These are phyloP conservation scores for Aspidiotus destructor DNA, from an alignment of 2,888 invertebrate species.

Conservation along the genomic window DNA sequence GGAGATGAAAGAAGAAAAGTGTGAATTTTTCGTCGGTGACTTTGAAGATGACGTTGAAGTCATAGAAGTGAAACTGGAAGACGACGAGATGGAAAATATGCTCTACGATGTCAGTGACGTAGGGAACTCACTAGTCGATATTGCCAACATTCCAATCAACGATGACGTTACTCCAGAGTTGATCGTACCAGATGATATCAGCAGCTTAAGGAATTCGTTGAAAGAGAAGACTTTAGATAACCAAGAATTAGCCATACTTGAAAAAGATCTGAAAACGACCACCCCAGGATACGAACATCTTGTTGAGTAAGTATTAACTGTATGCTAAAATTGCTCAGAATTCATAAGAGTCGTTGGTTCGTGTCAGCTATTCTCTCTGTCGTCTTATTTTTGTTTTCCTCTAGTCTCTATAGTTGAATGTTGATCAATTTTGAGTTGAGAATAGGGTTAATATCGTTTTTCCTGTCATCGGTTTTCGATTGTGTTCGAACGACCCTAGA, in stretches of 20 bases:
- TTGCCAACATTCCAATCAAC: background rate
- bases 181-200: background rate
- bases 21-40: too few species aligned
- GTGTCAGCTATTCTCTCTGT: too few species aligned
- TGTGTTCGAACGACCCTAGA: too few species aligned
- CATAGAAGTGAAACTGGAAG: conserved; percentile 3
- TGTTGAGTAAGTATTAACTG: background rate
- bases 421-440: too few species aligned
- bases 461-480: too few species aligned
- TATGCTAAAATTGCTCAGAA: background rate
- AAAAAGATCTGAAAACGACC: background rate
- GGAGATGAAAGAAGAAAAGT: too few species aligned
- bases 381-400: too few species aligned
- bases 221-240: background rate
- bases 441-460: too few species aligned
- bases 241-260: conserved; percentile 3
- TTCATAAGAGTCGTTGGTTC: too few species aligned
- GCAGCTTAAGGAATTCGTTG: background rate
- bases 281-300: background rate
- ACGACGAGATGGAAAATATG: conserved; percentile 1
- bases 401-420: too few species aligned
- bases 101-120: background rate
- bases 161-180: background rate
- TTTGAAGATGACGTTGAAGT: background rate
- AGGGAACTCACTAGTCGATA: background rate